Base-by-base conservation (phyloP, 2,888 invertebrate genomes). In the Melieria crassipennis region DNA sequence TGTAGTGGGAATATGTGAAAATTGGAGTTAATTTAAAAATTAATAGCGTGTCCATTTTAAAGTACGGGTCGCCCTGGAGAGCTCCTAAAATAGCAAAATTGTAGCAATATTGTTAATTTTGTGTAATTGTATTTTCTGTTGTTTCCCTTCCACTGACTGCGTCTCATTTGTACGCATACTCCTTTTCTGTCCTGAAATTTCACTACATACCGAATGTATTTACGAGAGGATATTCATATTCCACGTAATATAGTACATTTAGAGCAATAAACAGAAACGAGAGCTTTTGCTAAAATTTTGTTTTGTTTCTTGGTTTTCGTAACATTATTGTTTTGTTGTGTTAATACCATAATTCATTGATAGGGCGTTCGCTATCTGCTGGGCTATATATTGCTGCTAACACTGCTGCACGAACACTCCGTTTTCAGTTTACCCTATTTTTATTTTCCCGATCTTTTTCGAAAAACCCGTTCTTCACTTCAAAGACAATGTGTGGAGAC, bases 31-130 rank as follows among this genome's bases (percentile, higher is more conserved):
- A 30, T 30, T 30, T 30, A 30, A 30, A 30, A 30, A 30, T 30
- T 30, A 30, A 30, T 30, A 30, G 30, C 30, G 30, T 30, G 30
- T 30, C 30, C 30, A 30, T 30, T 30, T 30, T 3, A 30, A 30
- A 30, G 30, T 30, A 30, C 30, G 30, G 30, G 30, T 2, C 1
- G 2, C 1, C 30, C 30, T 30, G 30, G 30, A 30, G 30, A 30
- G 30, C 30, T 30, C 30, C 30, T 60, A 42, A 6, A 60, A 42
- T 60, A 60, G 43, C 30, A 60, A 60, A 60, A 58, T 58, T 13
- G 5, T 43, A 11, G 43, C 42, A 60, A 43, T 42, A 60, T 43
- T n/a, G n/a, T 43, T 42, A 11, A n/a, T n/a, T n/a, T 60, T 43
- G n/a, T 43, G 10, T n/a, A 60, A 60, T 30, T 60, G 13, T 52